phyloP scores from a whole-genome alignment of 2,113 vertebrate species.

The Neotoma lepida region DNA sequence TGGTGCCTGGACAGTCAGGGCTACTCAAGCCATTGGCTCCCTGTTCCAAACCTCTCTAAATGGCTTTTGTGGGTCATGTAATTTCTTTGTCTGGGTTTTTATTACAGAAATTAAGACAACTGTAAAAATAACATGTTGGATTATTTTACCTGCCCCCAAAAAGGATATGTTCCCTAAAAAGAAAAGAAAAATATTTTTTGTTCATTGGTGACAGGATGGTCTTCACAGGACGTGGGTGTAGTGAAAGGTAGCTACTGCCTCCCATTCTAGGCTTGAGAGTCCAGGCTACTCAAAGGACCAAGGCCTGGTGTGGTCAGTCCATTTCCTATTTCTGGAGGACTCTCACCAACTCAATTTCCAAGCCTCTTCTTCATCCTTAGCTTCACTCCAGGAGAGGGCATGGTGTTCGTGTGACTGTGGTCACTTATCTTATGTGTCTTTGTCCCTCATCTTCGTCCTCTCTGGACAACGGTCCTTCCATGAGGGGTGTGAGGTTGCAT shows the following conservation, averaged over 20 bases:
- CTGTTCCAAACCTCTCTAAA: neutral
- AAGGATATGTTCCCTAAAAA: neutral
- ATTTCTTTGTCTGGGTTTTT: slow-evolving; percentile 31
- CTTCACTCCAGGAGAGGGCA: fast-evolving
- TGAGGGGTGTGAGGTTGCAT: fast-evolving
- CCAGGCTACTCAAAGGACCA: too few relatives aligned
- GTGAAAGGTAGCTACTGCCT: fast-evolving
- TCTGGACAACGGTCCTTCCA: fast-evolving
- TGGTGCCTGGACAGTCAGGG: neutral
- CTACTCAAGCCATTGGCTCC: neutral
- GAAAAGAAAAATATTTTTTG: neutral
- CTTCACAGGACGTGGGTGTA: fast-evolving
- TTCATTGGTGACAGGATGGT: fast-evolving
- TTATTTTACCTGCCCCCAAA: neutral
- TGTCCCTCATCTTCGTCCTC: neutral
- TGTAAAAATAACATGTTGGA: slow-evolving; percentile 34
- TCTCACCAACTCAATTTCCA: fast-evolving
- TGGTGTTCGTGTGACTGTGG: neutral
- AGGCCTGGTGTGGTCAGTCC: fast-evolving
- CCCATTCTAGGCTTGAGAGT: neutral
- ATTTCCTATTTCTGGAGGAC: neutral
- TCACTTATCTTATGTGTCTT: fast-evolving
- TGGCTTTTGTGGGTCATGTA: neutral
- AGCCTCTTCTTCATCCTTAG: neutral
- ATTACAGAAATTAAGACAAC: neutral